Evolutionary conservation across 1,140 invertebrate genomes (phyloP).

Genomic region (Tetragonula clypearis): DNA sequence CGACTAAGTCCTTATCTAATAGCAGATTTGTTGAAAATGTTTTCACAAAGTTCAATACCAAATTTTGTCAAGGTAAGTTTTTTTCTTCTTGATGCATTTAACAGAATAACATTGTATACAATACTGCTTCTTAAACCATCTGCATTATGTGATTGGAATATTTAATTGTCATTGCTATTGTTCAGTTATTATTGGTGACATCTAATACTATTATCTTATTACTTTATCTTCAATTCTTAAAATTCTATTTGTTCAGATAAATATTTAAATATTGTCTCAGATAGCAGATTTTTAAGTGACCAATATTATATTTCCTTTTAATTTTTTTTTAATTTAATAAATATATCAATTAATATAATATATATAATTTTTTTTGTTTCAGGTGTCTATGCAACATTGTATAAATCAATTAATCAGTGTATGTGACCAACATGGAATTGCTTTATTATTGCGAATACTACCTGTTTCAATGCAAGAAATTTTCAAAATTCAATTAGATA

Average conservation of each 20-base stretch:
- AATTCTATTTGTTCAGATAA: neutral
- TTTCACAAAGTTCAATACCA: slow-evolving; percentile 75
- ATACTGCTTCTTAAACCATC: neutral
- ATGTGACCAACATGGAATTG: slow-evolving; percentile 78
- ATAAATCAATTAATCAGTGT: slow-evolving; percentile 76
- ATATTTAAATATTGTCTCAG: neutral
- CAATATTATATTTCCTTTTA: neutral
- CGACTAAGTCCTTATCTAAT: slow-evolving; percentile 77
- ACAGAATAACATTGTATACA: neutral
- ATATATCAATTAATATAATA: slow-evolving; percentile 28
- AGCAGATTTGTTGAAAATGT: slow-evolving; percentile 77
- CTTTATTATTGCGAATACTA: slow-evolving; percentile 76
- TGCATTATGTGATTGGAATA: neutral
- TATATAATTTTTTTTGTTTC: slow-evolving; percentile 54
- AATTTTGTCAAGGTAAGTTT: slow-evolving; percentile 78
- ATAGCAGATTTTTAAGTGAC: neutral
- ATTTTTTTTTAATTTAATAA: neutral
- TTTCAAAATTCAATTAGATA: slow-evolving; percentile 76
- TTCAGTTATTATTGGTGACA: neutral
- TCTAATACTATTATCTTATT: neutral
- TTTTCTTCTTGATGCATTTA: neutral
- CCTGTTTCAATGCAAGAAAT: slow-evolving; percentile 76
- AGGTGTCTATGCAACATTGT: slow-evolving; percentile 76
- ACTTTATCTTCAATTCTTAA: neutral
- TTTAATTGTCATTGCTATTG: neutral